Percentiles rank a stretch among this genome's conserved stretches.
Conservation (phyloP, 2,113 vertebrate genomes). For the Misgurnus mizolepis region DNA sequence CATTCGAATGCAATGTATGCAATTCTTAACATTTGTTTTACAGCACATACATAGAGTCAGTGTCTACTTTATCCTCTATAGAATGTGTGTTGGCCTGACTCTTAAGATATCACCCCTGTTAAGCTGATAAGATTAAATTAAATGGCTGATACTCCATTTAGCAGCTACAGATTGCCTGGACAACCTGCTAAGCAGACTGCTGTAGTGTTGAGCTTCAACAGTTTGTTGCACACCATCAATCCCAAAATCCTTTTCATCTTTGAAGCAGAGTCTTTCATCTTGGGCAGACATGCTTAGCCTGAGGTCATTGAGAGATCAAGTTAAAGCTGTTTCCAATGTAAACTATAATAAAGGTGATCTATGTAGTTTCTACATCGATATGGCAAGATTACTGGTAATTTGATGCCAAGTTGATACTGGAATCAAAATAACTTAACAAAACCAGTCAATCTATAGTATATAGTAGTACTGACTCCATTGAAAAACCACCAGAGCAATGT, state of each 20-base stretch:
- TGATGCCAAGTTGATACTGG: too few relatives aligned
- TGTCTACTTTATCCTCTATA: not conserved
- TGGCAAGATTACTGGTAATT: too few relatives aligned
- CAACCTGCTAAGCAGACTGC: not conserved
- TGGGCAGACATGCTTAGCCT: not conserved
- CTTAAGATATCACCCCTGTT: conserved; percentile 21
- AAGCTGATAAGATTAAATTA: conserved; percentile 24
- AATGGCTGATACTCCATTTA: conserved; percentile 31
- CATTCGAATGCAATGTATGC: not conserved
- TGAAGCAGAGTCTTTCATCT: not conserved
- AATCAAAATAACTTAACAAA: too few relatives aligned
- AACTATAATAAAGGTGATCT: too few relatives aligned
- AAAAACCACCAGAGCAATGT: too few relatives aligned
- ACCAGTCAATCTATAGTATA: too few relatives aligned
- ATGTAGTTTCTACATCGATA: too few relatives aligned
- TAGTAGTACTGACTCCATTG: too few relatives aligned
- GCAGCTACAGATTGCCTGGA: conserved; percentile 4
- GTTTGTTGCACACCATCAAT: conserved; percentile 6
- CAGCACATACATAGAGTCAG: not conserved
- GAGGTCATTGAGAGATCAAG: not conserved
- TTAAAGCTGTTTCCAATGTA: too few relatives aligned
- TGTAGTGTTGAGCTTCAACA: not conserved
- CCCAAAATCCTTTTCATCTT: conserved; percentile 2
- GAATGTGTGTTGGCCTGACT: conserved; percentile 1
- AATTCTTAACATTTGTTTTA: conserved; percentile 8